These are phyloP conservation scores for Troides helena DNA, from an alignment of 2,888 invertebrate genomes.

Conservation along the genomic window DNA sequence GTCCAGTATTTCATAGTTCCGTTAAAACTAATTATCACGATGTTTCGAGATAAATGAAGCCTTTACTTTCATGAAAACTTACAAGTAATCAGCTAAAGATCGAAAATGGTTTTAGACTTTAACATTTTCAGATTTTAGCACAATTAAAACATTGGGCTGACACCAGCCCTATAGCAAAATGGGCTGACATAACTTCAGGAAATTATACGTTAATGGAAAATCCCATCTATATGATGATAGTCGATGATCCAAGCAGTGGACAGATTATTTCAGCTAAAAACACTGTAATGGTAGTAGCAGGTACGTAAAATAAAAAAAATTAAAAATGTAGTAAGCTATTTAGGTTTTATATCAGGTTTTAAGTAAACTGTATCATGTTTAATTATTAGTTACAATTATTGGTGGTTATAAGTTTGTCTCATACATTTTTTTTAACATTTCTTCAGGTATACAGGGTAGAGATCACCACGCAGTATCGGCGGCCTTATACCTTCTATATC, in stretches of 20 bases:
- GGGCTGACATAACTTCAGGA: conserved; percentile 63
- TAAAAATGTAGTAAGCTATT: no score
- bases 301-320: conserved; percentile 38
- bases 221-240: conserved; percentile 69
- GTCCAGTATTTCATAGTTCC: background rate
- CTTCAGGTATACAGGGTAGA: conserved; percentile 67
- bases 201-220: conserved; percentile 71
- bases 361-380: background rate
- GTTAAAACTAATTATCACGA: no score
- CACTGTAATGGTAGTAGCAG: conserved; percentile 70
- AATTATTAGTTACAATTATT: background rate
- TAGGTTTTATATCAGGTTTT: background rate
- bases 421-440: background rate
- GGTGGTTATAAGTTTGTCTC: background rate
- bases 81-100: no score
- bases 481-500: conserved; percentile 67
- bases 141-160: conserved; percentile 68
- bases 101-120: background rate
- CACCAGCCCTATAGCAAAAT: conserved; percentile 63
- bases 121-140: conserved; percentile 50
- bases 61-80: no score
- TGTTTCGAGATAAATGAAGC: no score
- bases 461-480: conserved; percentile 71
- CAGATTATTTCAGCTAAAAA: conserved; percentile 67
- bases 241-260: conserved; percentile 71